Percentiles rank a stretch among this genome's conserved stretches.
Evolutionary conservation across 2,113 vertebrate species (phyloP).

Genomic region (Podarcis raffonei): DNA sequence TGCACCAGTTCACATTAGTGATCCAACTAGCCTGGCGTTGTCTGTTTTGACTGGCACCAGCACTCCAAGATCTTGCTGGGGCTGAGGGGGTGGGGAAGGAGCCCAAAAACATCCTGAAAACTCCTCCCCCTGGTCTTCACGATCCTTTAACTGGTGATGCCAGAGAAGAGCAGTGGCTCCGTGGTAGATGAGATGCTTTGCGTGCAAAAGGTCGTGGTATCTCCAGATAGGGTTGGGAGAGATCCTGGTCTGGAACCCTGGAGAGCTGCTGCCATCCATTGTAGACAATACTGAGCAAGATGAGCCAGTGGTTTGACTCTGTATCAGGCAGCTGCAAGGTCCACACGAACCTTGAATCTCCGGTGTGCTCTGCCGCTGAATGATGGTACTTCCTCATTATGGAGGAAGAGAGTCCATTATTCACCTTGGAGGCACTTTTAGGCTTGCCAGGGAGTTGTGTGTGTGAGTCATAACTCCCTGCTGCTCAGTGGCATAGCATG

Average conservation of each 20-base stretch:
- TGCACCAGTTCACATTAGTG: background rate
- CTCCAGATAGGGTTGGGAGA: no score
- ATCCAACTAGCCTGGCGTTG: background rate
- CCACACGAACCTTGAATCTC: background rate
- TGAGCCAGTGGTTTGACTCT: no score
- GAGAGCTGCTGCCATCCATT: no score
- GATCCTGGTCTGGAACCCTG: no score
- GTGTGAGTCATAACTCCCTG: background rate
- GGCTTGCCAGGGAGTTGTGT: background rate
- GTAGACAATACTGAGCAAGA: no score
- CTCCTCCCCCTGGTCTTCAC: no score
- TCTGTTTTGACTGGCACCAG: background rate
- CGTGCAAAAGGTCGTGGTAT: no score
- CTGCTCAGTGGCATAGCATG: background rate
- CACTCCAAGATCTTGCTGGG: background rate
- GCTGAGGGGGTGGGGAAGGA: background rate
- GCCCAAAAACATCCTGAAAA: background rate
- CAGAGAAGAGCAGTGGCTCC: background rate
- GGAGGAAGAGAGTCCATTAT: background rate
- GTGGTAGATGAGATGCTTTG: no score
- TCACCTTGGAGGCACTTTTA: background rate
- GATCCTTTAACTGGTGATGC: background rate
- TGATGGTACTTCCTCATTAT: no score
- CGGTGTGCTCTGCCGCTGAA: background rate
- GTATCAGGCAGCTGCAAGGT: no score